Base-by-base conservation (phyloP, 2,797 vertebrate genomes). In the Hyperoplus immaculatus region DNA sequence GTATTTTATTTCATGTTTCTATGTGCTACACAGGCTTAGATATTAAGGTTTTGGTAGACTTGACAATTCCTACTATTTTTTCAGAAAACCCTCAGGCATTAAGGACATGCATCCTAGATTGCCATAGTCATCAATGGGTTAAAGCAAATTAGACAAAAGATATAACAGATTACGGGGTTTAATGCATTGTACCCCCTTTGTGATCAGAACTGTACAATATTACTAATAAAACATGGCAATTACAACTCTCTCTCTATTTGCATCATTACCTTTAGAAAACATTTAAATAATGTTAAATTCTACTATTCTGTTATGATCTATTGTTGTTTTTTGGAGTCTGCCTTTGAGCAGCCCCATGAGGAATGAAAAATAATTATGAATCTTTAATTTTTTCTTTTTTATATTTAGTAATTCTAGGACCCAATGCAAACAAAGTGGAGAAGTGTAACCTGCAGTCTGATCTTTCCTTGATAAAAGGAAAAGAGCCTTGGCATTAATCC, bases 401-500 rank as follows among this genome's bases (percentile, higher is more conserved):
- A 21, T 7, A 50, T 39, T 16, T 11, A 62, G 42, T 6, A 11
- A 21, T 14, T 57, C 1, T 5, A 1, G 10, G 13, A 12, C 66
- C 3, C 1, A 49, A 13, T 18, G 7, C 4, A 70, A 53, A 43
- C 1, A 0, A 49, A 42, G 39, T 12, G 3, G 39, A 77, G 10
- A 78, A 45, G 21, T 29, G 3, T 36, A 75, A 43, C 18, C 12
- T 51, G 47, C 16, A 16, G 10, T 47, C 38, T 38, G 29, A 51
- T 69, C 43, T 57, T 56, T 45, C 38, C 29, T 29, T 42, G 46
- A 50, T 41, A 12, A 60, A 73, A 78, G 53, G 62, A 67, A 29
- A 64, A 60, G 41, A 76, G 13, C 41, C n/a, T 14, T 43, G 39
- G 38, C 51, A 76, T 57, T 64, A 13, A 81, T 74, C 8, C 16